Base-by-base conservation (phyloP, 2,888 invertebrate species). In the Amphipyra tragopoginis region DNA sequence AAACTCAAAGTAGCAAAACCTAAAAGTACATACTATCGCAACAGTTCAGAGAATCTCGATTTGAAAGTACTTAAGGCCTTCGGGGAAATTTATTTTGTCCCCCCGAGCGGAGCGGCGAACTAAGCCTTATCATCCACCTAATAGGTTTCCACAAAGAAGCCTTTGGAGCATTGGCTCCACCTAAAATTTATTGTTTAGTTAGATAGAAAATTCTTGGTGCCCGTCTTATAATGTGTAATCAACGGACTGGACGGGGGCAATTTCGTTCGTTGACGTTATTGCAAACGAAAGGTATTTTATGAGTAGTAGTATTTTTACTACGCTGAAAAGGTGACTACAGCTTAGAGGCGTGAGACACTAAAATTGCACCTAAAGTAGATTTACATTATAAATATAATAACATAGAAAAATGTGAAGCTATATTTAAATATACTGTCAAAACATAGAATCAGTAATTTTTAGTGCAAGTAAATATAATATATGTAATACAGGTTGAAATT, bases 61-160 rank as follows among this genome's bases (percentile, higher is more conserved):
- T 79, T 65, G 68, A 78, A 75, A 77, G 81, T 80, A 70, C 75
- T 82, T 80, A 73, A 73, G 67, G 72, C 69, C 80, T 65, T 64
- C 65, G 71, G 82, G 77, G 82, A 82, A 81, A 80, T 82, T 81
- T 82, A 80, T 79, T 82, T 82, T 77, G 72, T 77, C 66, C 73
- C 63, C 67, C 53, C 45, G 43, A 75, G 72, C 75, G 75, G 49
- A 69, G 65, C 73, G 57, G 65, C 55, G 69, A 58, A 71, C 73
- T 82, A 72, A 79, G 74, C 65, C 79, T 82, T 82, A 82, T 82
- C 79, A 79, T 77, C 64, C 63, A 73, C 67, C 67, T 79, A 79
- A 81, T 82, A 82, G 81, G 74, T 77, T 75, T 71, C 70, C 51
- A 79, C 72, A 66, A 77, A 66, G 75, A 75, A 74, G 71, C 64